Evolutionary conservation across 2,888 invertebrate species (phyloP), one percentile per base, ranked within the genome.

Genomic region (Neelides folsomi): DNA sequence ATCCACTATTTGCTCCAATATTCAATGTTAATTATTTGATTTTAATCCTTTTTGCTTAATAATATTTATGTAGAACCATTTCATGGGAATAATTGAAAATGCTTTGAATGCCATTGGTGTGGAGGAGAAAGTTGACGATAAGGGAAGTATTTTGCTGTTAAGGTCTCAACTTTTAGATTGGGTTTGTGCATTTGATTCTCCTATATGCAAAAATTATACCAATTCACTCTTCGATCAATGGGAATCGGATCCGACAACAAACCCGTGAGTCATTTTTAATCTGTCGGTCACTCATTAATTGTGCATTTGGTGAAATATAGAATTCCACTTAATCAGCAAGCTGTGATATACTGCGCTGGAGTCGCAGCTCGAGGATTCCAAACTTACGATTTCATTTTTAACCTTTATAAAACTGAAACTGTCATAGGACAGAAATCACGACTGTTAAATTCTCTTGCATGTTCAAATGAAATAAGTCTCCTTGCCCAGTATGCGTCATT

Each of bases 121-220:
- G 16, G 16, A 36, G 9, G 53, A 51, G 53, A 8, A 13, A 9
- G 48, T 44, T 3, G 42, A 15, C 4, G 58, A 58, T n/a, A 36
- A 7, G 13, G 42, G 47, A 13, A 41, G 51, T 16, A 53, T 15
- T 2, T 43, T 44, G 6, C 43, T 58, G 10, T 41, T 59, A 35
- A 39, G 59, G 34, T 38, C 56, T 2, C 49, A 52, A 34, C 42
- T 59, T 1, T 12, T 59, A 6, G 59, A 59, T 36, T 59, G 54
- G 54, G 58, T 52, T 27, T 58, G 58, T 38, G 20, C 48, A 2
- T 35, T 58, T 34, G 52, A 52, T 8, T 47, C 47, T 38, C 41
- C 43, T 16, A 38, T 51, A 16, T 58, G 58, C 16, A 13, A 20
- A 34, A 34, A 15, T 12, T 13, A 35, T 9, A 46, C 54, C 12